Base-by-base conservation (phyloP, 2,888 invertebrate genomes). In the Drosophila ezoana region DNA sequence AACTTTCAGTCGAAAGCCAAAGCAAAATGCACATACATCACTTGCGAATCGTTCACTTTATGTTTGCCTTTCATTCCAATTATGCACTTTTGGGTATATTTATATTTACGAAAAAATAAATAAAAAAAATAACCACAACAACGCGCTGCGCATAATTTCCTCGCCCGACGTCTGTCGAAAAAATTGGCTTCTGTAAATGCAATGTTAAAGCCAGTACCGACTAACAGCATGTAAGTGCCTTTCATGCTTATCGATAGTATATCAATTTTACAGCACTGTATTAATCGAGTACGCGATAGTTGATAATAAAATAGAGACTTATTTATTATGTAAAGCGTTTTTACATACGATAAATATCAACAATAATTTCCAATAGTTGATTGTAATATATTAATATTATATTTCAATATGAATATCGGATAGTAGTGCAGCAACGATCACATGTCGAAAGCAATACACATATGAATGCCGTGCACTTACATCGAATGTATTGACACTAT, bases 121-220 rank as follows among this genome's bases (percentile, higher is more conserved):
- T 71, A 71, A 74, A 70, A 86, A 86, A 83, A 80, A 85, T 62
- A 73, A 65, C 54, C 82, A 82, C 75, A 78, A 78, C 73, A 78
- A 73, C 81, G 65, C 78, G 73, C 72, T 79, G 79, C 87, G 87
- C 87, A 81, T 87, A 81, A 81, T 81, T 78, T 76, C 67, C 63
- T 79, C 64, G 76, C 65, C 64, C 63, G 76, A 69, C 65, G 63
- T 60, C 62, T 54, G 66, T 44, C 54, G 62, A 63, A 49, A 77
- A 77, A 53, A 45, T 57, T 72, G 18, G 40, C 37, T 53, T 57
- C 68, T 71, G 71, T 73, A 66, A 73, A 49, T 9, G 23, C 65
- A 41, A 53, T 72, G 67, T 72, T 45, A 71, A 58, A 1, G 9
- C 14, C 37, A 45, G 33, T 35, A 33, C 23, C 20, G 18, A 13